Conservation (phyloP, 2,113 vertebrate genomes). For the Ciconia boyciana region DNA sequence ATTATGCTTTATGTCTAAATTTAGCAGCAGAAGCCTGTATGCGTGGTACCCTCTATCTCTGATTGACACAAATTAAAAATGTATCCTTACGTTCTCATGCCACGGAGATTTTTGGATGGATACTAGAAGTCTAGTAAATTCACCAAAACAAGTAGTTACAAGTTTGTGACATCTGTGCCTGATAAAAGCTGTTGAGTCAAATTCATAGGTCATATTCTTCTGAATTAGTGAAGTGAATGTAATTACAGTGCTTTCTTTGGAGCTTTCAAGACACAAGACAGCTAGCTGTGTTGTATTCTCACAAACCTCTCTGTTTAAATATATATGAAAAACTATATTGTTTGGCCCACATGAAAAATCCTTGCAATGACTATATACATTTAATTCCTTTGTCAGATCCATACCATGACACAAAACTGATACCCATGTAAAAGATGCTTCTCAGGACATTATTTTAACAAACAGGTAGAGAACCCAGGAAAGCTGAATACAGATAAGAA, state of each 20-base stretch:
- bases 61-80: neutral
- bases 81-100: neutral
- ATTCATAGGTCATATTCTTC: neutral
- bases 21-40: neutral
- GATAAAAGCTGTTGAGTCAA: neutral
- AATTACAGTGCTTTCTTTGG: neutral
- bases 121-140: neutral
- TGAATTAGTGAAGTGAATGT: neutral
- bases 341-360: neutral
- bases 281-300: neutral
- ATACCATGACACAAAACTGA: neutral
- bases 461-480: neutral
- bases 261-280: neutral
- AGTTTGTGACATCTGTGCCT: neutral
- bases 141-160: neutral
- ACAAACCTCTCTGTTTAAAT: neutral
- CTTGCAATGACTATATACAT: neutral
- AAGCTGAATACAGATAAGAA: neutral
- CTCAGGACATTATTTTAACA: neutral
- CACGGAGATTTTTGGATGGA: neutral
- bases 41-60: accelerated
- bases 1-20: neutral
- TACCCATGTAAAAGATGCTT: neutral
- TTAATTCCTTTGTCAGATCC: neutral
- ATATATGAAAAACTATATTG: neutral